These are phyloP conservation scores for Crotalus helleri DNA, from an alignment of 2,113 vertebrate genomes.

Conservation along the genomic window DNA sequence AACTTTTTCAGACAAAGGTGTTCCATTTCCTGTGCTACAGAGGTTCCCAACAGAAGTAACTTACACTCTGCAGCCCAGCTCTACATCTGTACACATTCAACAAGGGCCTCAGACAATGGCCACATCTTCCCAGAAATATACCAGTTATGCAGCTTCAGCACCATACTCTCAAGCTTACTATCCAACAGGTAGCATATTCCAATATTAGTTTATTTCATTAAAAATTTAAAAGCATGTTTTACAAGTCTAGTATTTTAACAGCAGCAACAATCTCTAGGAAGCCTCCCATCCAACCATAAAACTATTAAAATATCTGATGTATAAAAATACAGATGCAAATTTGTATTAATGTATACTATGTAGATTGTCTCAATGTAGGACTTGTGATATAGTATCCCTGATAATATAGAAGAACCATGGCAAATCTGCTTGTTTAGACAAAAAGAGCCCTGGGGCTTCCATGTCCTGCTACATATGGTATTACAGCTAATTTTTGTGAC, in stretches of 20 bases:
- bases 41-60: constrained; percentile 55
- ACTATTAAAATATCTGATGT: background rate
- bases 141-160: constrained; percentile 52
- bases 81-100: constrained; percentile 59
- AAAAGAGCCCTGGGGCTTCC: background rate
- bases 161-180: constrained; percentile 67
- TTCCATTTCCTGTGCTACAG: constrained; percentile 59
- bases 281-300: background rate
- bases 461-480: too few relatives aligned
- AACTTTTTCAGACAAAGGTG: constrained; percentile 61
- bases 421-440: background rate
- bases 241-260: background rate
- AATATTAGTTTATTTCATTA: constrained; percentile 38
- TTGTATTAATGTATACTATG: background rate
- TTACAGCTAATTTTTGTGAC: background rate
- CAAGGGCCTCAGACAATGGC: constrained; percentile 53
- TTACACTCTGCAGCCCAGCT: constrained; percentile 57
- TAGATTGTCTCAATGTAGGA: background rate
- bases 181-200: constrained; percentile 66
- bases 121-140: constrained; percentile 53
- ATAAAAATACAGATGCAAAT: background rate
- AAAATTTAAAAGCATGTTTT: background rate
- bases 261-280: background rate
- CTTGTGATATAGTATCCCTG: background rate
- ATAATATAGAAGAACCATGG: background rate